Base-by-base conservation (phyloP, 2,888 invertebrate species). In the Drosophila nr. perissopoda region DNA sequence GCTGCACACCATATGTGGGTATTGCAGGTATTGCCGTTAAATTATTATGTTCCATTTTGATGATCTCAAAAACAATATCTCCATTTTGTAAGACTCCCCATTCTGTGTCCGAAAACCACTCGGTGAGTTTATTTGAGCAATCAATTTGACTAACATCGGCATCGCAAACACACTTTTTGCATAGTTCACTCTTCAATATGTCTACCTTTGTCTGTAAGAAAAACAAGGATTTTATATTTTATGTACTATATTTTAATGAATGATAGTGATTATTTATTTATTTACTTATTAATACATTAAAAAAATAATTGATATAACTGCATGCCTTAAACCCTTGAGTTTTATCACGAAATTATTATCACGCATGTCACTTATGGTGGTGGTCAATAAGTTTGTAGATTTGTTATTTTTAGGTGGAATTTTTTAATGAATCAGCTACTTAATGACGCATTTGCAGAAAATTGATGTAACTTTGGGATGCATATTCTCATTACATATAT, bases 81-180 rank as follows among this genome's bases (percentile, higher is more conserved):
- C 89, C 91, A 70, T 89, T 85, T 66, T 80, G 81, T 10, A 93
- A 60, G 1, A 74, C 93, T 8, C 93, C 88, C 96, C 95, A 96
- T 67, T 95, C 94, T 0, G 94, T 92, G 25, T 93, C 92, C 2
- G 92, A 93, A 78, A 96, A 95, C 89, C 94, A 78, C 11, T 42
- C 62, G 21, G 27, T 54, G 3, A 64, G 88, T 13, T 92, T 93
- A 16, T 94, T 93, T 11, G 93, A 94, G 73, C 96, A 96, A 81
- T 96, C 93, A 4, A 96, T 93, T 25, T 93, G 92, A 2, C 92
- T 92, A 13, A 93, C 90, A 0, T 89, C 63, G 3, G 79, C 74
- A 56, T 93, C 92, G 77, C 95, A 95, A 0, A 82, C 85, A 78
- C 95, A 95, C 61, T 93, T 93, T 57, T 94, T 93, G 86, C 95